Conservation (phyloP, 2,888 invertebrate species). For the Catocala fraxini region DNA sequence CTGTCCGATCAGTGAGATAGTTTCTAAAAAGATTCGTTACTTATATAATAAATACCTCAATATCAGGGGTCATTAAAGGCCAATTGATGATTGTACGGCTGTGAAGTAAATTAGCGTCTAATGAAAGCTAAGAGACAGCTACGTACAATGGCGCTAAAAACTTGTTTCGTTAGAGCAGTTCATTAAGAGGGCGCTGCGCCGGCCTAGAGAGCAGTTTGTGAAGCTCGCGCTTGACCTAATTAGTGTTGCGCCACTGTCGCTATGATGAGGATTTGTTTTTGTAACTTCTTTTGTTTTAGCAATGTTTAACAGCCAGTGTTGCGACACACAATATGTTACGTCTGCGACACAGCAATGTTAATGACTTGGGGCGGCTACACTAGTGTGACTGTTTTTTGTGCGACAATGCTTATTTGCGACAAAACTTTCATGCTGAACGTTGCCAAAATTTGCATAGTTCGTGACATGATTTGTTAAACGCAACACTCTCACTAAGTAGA, state of each 20-base stretch:
- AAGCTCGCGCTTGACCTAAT: slow-evolving; percentile 79
- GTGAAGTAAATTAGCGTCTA: slow-evolving; percentile 30
- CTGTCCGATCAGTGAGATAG: too few relatives aligned
- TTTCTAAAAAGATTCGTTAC: too few relatives aligned
- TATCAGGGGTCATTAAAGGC: too few relatives aligned
- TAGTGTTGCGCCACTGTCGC: slow-evolving; percentile 72
- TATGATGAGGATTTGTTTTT: slow-evolving; percentile 70
- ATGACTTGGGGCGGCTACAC: slow-evolving; percentile 20
- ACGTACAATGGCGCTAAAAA: slow-evolving; percentile 69
- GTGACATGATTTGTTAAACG: too few relatives aligned
- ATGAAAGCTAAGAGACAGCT: slow-evolving; percentile 31
- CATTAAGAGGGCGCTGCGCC: slow-evolving; percentile 74
- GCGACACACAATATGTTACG: slow-evolving; percentile 47
- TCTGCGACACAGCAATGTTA: slow-evolving; percentile 43
- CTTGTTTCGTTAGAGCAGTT: slow-evolving; percentile 79
- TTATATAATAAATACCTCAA: too few relatives aligned
- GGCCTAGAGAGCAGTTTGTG: slow-evolving; percentile 72
- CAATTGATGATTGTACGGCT: too few relatives aligned
- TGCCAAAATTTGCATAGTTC: too few relatives aligned
- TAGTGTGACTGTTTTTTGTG: background rate
- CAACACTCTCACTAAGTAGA: too few relatives aligned
- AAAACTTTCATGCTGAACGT: too few relatives aligned
- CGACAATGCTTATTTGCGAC: too few relatives aligned
- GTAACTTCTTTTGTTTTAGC: slow-evolving; percentile 63
- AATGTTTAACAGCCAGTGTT: slow-evolving; percentile 51